Evolutionary conservation across 2,797 vertebrate species (phyloP).

Genomic region (Acrossocheilus wenchowensis): DNA sequence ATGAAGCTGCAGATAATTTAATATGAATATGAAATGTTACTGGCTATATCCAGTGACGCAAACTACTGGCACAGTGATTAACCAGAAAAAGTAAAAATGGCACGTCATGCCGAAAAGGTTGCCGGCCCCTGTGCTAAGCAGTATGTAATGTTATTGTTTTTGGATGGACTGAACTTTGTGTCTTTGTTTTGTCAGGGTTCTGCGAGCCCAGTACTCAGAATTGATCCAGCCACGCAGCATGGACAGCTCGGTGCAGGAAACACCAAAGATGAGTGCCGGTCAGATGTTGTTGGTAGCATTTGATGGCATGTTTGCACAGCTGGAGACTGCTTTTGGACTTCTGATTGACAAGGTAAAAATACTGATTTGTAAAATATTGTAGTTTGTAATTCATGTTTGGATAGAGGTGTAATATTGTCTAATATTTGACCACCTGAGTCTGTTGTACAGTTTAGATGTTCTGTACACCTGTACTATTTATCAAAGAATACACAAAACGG

Average conservation of each 20-base stretch:
- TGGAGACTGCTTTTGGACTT: slow-evolving; percentile 93
- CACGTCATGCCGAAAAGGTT: too few relatives aligned
- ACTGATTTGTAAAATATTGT: background rate
- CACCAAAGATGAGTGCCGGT: slow-evolving; percentile 97
- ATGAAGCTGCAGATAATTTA: too few relatives aligned
- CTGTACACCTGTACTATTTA: background rate
- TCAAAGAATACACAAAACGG: background rate
- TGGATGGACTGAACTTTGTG: background rate
- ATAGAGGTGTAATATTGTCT: background rate
- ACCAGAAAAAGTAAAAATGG: too few relatives aligned
- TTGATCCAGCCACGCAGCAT: slow-evolving; percentile 93
- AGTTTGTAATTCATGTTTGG: background rate
- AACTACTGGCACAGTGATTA: too few relatives aligned
- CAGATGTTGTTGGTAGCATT: slow-evolving; percentile 98
- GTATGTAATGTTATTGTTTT: background rate
- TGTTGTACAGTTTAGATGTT: background rate
- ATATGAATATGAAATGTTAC: too few relatives aligned
- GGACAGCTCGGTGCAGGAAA: slow-evolving; percentile 87
- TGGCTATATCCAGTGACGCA: too few relatives aligned
- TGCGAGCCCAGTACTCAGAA: slow-evolving; percentile 96
- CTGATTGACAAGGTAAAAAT: slow-evolving; percentile 92
- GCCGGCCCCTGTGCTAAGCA: too few relatives aligned
- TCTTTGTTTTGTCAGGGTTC: slow-evolving; percentile 77
- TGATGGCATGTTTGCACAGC: slow-evolving; percentile 99
- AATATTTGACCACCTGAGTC: background rate